A percentile compares a stretch with the other conserved stretches of the same genome.
These are phyloP conservation scores for Crotalus tigris DNA, from an alignment of 2,113 vertebrate genomes.

Conservation along the genomic window DNA sequence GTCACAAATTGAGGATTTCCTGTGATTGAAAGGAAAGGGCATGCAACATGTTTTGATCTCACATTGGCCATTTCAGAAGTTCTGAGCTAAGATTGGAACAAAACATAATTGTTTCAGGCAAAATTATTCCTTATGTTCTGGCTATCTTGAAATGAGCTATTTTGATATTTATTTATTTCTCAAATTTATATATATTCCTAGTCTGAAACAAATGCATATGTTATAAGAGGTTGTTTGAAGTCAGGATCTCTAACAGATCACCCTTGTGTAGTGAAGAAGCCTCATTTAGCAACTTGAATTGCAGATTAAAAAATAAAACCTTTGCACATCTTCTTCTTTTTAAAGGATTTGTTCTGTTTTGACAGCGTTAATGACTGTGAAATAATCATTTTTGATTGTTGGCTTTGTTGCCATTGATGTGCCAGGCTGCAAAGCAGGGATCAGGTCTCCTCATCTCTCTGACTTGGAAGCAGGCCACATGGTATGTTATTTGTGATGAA, in stretches of 20 bases:
- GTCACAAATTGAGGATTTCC: no score
- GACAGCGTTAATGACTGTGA: conserved; percentile 41
- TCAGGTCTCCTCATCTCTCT: background rate
- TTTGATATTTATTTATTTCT: background rate
- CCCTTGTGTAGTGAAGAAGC: background rate
- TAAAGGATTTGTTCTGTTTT: conserved; percentile 54
- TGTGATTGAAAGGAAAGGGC: background rate
- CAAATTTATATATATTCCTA: background rate
- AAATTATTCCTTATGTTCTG: background rate
- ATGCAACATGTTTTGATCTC: background rate
- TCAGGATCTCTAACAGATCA: background rate
- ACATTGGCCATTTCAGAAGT: background rate
- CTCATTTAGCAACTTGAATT: background rate
- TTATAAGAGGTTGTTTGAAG: background rate
- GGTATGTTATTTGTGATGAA: conserved; percentile 10
- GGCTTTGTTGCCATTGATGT: conserved; percentile 46
- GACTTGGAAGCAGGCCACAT: conserved; percentile 16
- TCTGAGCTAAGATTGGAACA: background rate
- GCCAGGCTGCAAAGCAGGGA: conserved; percentile 15
- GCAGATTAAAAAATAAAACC: background rate
- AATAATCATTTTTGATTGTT: conserved; percentile 46
- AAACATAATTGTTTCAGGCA: background rate
- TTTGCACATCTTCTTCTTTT: conserved; percentile 48
- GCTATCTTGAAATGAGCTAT: background rate
- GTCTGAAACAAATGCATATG: background rate